Evolutionary conservation across 2,888 invertebrate species (phyloP).

Genomic region (Epistrophe eligans): DNA sequence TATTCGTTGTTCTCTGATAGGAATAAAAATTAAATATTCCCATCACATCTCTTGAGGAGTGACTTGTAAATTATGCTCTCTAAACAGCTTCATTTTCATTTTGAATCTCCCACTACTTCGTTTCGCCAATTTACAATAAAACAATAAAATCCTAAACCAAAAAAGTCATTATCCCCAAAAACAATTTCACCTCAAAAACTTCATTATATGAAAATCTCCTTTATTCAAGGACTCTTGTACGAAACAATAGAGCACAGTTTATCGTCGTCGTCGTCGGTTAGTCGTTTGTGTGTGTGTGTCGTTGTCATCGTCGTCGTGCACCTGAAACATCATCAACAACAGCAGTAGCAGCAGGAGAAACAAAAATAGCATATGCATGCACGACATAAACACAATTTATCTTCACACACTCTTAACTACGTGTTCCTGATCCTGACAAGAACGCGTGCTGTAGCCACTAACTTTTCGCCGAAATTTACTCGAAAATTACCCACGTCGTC

Average conservation of each 20-base stretch:
- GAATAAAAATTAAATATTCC: neutral
- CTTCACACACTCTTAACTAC: constrained; percentile 51
- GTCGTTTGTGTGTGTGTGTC: no score
- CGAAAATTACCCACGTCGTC: constrained; percentile 71
- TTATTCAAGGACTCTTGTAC: constrained; percentile 22
- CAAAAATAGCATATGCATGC: constrained; percentile 64
- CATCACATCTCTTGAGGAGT: neutral
- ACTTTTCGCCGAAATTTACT: constrained; percentile 71
- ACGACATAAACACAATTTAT: constrained; percentile 64
- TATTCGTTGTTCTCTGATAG: neutral
- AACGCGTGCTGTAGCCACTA: constrained; percentile 50
- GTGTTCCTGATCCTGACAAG: constrained; percentile 32
- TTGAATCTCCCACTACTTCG: neutral
- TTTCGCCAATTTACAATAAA: constrained; percentile 23
- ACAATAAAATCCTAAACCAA: constrained; percentile 49
- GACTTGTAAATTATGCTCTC: neutral
- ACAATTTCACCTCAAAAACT: constrained; percentile 68
- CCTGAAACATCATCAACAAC: constrained; percentile 29
- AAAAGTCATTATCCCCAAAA: constrained; percentile 61
- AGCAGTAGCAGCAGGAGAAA: constrained; percentile 5
- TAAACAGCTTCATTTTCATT: constrained; percentile 5
- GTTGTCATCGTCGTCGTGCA: neutral
- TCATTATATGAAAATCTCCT: constrained; percentile 12
- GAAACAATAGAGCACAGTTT: constrained; percentile 22
- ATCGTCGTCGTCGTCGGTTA: neutral